Evolutionary conservation across 30 jellyfish, hydroid and myxozoan genomes (phyloP), one percentile per base, ranked within the genome.

Genomic region (Chrysaora quinquecirrha): DNA sequence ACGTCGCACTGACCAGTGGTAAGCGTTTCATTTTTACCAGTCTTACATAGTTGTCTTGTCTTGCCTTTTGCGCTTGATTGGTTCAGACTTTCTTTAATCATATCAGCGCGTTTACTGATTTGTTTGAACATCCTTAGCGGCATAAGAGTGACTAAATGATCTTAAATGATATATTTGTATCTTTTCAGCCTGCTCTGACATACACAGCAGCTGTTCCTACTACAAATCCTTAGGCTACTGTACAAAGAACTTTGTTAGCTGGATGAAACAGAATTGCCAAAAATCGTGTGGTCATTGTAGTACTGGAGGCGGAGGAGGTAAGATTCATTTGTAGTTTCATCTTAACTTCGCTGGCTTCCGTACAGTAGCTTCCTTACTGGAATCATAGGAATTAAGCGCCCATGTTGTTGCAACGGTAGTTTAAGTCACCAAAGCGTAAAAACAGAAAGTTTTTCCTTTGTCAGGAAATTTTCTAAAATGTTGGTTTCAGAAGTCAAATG

Each of bases 131-230:
- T 6, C 58, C 9, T 9, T 43, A 43, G 58, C 12, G 58, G 58
- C 58, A 43, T 16, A 16, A 43, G 9, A 43, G 58, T 16, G 9
- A 43, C 16, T 43, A 43, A 43, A 16, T 9, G 58, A 16, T 43
- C 58, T 16, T 43, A 38, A 38, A 14, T 38, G 14, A 6, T 38
- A 38, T 38, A 38, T 14, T 38, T 3, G 54, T 52, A 25, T 20
- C 68, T 10, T 19, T 52, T 52, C 76, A 64, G 48, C 50, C 23
- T 27, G 68, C 68, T 52, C 68, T 52, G 68, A 52, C 68, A 9
- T 2, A 20, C 24, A 52, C 25, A 7, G 19, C 29, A 16, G 19
- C 29, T 52, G 68, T 19, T 2, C 6, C 29, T 52, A 52, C 25
- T 52, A 52, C 68, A 52, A 52, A 52, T 2, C 27, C 68, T 4